phyloP scores from a whole-genome alignment of 2,888 invertebrate species.

The Augochlorella aurata region DNA sequence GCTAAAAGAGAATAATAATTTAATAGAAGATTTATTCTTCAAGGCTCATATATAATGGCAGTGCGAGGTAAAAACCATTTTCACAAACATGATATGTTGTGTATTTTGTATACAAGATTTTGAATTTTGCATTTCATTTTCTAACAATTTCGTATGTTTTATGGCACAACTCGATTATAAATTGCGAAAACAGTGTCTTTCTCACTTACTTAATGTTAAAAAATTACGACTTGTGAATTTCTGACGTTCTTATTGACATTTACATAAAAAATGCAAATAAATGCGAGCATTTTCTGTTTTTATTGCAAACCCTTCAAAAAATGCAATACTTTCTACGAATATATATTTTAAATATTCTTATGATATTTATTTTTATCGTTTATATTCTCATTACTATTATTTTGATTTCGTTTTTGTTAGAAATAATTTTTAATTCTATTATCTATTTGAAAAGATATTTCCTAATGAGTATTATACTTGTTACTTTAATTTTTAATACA shows the following conservation, averaged over 20 bases:
- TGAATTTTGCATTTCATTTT: constrained; percentile 36
- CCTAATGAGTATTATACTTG: constrained; percentile 28
- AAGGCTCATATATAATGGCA: constrained; percentile 70
- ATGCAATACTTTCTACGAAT: constrained; percentile 19
- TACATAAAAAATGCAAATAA: constrained; percentile 33
- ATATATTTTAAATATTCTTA: constrained; percentile 36
- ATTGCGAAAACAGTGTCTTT: constrained; percentile 41
- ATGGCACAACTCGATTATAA: constrained; percentile 48
- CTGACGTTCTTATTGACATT: not conserved
- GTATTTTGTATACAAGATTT: constrained; percentile 31
- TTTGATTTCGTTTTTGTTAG: constrained; percentile 37
- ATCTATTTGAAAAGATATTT: constrained; percentile 21
- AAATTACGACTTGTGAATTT: constrained; percentile 15
- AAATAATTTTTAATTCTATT: constrained; percentile 37
- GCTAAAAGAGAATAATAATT: constrained; percentile 67
- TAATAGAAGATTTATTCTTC: constrained; percentile 54
- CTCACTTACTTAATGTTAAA: constrained; percentile 23
- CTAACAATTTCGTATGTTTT: constrained; percentile 27
- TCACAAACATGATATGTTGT: constrained; percentile 45
- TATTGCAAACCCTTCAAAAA: not conserved
- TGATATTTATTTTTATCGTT: constrained; percentile 25
- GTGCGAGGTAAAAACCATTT: constrained; percentile 70
- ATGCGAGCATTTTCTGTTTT: constrained; percentile 22
- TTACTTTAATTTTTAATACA: constrained; percentile 39
- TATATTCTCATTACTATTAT: constrained; percentile 28